phyloP scores from a whole-genome alignment of 1,140 invertebrate species.

The Temnothorax curvispinosus region DNA sequence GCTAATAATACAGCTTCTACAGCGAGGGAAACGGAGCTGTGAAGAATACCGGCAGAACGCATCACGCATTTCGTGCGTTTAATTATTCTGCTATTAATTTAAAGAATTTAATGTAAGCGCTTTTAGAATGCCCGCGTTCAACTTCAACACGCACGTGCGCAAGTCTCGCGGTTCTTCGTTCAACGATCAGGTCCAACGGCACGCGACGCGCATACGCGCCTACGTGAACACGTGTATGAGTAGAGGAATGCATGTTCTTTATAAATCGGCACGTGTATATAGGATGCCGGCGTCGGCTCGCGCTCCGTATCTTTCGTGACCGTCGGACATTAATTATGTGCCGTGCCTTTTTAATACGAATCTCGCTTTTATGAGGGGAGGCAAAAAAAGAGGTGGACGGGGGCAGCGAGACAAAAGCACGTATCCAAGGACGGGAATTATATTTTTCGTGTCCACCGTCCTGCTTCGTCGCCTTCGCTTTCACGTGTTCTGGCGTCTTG shows the following conservation, averaged over 20 bases:
- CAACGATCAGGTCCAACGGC: conserved; percentile 18
- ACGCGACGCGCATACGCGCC: conserved; percentile 59
- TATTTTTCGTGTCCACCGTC: conserved; percentile 58
- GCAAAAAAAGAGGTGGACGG: not conserved
- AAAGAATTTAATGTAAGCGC: conserved; percentile 45
- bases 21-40: not conserved
- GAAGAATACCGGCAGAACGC: not conserved
- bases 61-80: not conserved
- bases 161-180: conserved; percentile 18
- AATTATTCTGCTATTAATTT: conserved; percentile 23
- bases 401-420: conserved; percentile 66
- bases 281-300: conserved; percentile 22
- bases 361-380: conserved; percentile 59
- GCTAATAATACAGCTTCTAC: not conserved
- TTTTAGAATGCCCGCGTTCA: conserved; percentile 17
- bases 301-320: conserved; percentile 65
- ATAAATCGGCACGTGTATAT: conserved; percentile 47
- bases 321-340: conserved; percentile 68
- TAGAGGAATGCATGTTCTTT: conserved; percentile 46
- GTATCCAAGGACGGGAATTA: conserved; percentile 57
- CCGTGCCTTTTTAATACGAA: conserved; percentile 71
- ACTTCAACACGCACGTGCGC: conserved; percentile 48
- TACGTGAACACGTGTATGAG: not conserved
- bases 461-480: conserved; percentile 36
- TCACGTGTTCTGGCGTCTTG: not conserved